Percentiles rank a stretch among this genome's conserved stretches.
Conservation (phyloP, 2,797 vertebrate genomes). For the Sebastes cheni region DNA sequence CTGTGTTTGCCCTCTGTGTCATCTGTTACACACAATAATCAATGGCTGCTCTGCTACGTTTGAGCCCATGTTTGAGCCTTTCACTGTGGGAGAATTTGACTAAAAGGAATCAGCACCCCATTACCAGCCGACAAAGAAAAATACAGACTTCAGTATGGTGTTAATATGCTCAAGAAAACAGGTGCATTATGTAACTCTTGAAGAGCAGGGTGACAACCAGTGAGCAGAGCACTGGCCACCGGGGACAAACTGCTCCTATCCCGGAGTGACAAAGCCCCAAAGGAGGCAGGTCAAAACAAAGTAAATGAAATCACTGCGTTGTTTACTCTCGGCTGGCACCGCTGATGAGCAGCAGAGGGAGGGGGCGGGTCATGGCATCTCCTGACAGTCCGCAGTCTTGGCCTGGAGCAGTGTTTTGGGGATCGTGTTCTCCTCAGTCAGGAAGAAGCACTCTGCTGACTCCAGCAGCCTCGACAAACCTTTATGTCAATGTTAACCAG, state of each 20-base stretch:
- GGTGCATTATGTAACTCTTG: neutral
- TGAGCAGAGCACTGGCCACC: neutral
- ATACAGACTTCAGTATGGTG: neutral
- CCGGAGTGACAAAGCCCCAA: neutral
- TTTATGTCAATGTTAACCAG: constrained; percentile 42
- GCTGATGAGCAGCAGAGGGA: neutral
- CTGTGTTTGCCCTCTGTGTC: constrained; percentile 12
- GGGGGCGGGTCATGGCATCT: constrained; percentile 22
- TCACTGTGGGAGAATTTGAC: neutral
- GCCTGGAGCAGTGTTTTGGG: constrained; percentile 46
- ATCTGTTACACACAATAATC: constrained; percentile 58
- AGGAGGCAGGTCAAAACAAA: constrained; percentile 32
- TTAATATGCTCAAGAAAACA: neutral
- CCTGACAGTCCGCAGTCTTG: constrained; percentile 59
- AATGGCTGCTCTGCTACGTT: constrained; percentile 22
- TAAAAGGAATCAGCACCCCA: neutral
- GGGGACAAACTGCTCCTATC: constrained; percentile 16
- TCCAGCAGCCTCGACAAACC: constrained; percentile 29
- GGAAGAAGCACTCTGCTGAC: constrained; percentile 69
- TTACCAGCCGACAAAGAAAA: neutral
- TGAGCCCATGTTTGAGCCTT: neutral
- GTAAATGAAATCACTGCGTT: constrained; percentile 20
- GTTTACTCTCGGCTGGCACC: constrained; percentile 20
- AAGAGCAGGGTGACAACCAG: constrained; percentile 9
- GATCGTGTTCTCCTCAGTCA: constrained; percentile 78